Base-by-base conservation (phyloP, 37 sponge, comb jelly and placozoan genomes). In the Spongilla lacustris region DNA sequence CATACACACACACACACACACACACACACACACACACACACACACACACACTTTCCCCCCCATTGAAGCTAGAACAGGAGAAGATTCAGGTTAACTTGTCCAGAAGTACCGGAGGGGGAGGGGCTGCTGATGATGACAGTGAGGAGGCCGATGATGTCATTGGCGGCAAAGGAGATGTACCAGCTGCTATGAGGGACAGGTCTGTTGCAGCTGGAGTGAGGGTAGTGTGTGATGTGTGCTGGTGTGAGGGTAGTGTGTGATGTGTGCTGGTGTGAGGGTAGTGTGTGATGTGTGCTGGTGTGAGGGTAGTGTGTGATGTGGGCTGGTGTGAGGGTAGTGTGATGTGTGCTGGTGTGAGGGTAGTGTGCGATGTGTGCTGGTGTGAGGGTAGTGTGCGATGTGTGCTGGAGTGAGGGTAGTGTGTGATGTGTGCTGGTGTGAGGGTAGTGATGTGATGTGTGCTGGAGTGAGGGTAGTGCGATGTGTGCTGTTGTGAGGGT, bases 1-100 rank as follows among this genome's bases (percentile, higher is more conserved):
- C 76, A 75, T 34, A 31, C 76, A 75, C 76, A 31, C 76, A 75
- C 76, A 31, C 76, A 75, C 76, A 77, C 78, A 77, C 78, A 77
- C 78, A 77, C 78, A 77, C 78, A 77, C 78, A 35, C 78, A 77
- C 78, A 77, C 78, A 77, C 41, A 77, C 36, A 77, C 46, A 35
- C 78, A 77, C 78, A 79, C 80, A 79, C 80, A 78, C 67, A 79
- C 58, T 17, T 1, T 1, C 58, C 4, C 58, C 67, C 17, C 28
- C 32, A 33, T 21, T 21, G 32, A 31, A 73, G 30, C 4, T 73
- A 27, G 30, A 73, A 27, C 32, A 34, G 73, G 32, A 34, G 32
- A 73, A 73, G 73, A 33, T 73, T 24, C 30, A 73, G 17, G 73
- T 31, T 14, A 58, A 58, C 58, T 17, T 58, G 58, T 58, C 58